A percentile compares a stretch with the other conserved stretches of the same genome.
These are phyloP conservation scores for Papilio polytes DNA, from an alignment of 1,140 invertebrate genomes.

Conservation along the genomic window DNA sequence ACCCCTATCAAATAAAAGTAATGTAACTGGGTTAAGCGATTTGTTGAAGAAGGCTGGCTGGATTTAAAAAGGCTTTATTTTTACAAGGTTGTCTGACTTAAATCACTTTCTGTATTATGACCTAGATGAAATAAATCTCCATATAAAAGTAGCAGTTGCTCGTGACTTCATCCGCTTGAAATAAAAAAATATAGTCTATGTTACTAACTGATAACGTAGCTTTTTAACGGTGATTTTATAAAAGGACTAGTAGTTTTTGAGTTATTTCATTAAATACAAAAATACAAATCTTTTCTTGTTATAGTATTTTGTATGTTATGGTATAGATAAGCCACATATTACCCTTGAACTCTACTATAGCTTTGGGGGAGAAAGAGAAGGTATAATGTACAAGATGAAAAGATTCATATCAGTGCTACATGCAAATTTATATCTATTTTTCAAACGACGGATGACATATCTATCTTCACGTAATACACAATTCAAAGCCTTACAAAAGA, in stretches of 20 bases:
- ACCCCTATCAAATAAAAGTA: slow-evolving; percentile 4
- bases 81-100: background rate
- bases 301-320: too few relatives aligned
- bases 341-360: background rate
- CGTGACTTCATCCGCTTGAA: too few relatives aligned
- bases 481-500: background rate
- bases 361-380: background rate
- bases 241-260: too few relatives aligned
- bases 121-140: background rate
- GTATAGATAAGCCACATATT: too few relatives aligned
- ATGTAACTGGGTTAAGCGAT: slow-evolving; percentile 18
- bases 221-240: too few relatives aligned
- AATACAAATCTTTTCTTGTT: too few relatives aligned
- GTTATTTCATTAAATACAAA: too few relatives aligned
- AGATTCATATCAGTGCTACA: background rate
- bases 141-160: background rate
- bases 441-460: background rate
- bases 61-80: slow-evolving; percentile 7
- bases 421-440: background rate
- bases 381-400: background rate
- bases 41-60: slow-evolving; percentile 12
- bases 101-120: background rate
- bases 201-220: too few relatives aligned
- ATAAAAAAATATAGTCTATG: too few relatives aligned
- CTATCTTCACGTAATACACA: background rate